Evolutionary conservation across 1,140 invertebrate species (phyloP).

Genomic region (Ridgeia piscesae): DNA sequence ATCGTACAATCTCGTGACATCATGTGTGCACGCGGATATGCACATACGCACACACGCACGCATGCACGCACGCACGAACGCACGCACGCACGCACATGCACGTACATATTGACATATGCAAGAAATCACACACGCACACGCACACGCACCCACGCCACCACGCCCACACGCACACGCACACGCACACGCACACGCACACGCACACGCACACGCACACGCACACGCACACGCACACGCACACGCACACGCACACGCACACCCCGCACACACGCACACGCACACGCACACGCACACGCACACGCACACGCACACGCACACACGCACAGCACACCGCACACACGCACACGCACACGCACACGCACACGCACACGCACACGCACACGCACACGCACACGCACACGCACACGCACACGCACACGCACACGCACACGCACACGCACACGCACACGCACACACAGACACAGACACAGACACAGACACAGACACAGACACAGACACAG

Average conservation of each 20-base stretch:
- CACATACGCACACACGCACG: background rate
- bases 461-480: no score
- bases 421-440: no score
- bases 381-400: no score
- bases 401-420: no score
- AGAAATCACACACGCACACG: background rate
- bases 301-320: background rate
- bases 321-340: background rate
- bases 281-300: background rate
- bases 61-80: background rate
- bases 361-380: no score
- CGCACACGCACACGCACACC: background rate
- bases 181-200: background rate
- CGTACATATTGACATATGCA: background rate
- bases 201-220: background rate
- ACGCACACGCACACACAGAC: background rate
- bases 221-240: slow-evolving; percentile 9
- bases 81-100: background rate
- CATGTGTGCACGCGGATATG: background rate
- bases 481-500: no score
- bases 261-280: background rate
- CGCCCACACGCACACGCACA: background rate
- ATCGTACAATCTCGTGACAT: background rate
- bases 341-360: background rate
- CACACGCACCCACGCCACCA: background rate